Conservation (phyloP, 2,113 vertebrate genomes). For the Melanostigma gelatinosum region DNA sequence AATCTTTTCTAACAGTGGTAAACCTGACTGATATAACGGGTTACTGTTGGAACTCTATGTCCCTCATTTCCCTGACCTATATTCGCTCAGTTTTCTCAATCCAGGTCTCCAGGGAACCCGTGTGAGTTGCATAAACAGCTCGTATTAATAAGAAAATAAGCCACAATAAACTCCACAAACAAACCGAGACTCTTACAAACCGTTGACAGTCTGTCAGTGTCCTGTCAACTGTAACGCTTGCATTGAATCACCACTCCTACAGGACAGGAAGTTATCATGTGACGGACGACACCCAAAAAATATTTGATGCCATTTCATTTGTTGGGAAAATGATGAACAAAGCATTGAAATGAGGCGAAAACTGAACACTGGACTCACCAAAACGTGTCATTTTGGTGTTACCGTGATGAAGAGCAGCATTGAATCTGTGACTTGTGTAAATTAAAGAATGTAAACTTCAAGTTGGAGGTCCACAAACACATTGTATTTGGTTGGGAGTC, state of each 20-base stretch:
- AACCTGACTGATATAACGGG: not conserved
- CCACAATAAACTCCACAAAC: not conserved
- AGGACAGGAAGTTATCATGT: too few species aligned
- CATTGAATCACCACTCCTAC: too few species aligned
- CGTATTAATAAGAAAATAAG: not conserved
- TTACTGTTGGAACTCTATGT: too few species aligned
- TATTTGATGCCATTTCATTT: not conserved
- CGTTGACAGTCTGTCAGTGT: not conserved
- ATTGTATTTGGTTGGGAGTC: not conserved
- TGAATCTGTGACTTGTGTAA: not conserved
- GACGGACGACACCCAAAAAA: not conserved
- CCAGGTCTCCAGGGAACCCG: not conserved
- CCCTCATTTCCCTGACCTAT: not conserved
- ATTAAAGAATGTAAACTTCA: not conserved
- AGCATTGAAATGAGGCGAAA: not conserved
- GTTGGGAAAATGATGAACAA: not conserved
- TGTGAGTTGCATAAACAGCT: not conserved
- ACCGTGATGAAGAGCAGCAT: not conserved
- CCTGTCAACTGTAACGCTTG: not conserved
- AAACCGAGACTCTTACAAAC: not conserved
- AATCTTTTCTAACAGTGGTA: not conserved
- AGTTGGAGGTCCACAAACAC: not conserved
- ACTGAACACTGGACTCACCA: too few species aligned
- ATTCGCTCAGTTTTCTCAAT: not conserved
- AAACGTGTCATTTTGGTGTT: not conserved